These are phyloP conservation scores for Fratercula arctica DNA, from an alignment of 2,797 vertebrate species.

Conservation along the genomic window DNA sequence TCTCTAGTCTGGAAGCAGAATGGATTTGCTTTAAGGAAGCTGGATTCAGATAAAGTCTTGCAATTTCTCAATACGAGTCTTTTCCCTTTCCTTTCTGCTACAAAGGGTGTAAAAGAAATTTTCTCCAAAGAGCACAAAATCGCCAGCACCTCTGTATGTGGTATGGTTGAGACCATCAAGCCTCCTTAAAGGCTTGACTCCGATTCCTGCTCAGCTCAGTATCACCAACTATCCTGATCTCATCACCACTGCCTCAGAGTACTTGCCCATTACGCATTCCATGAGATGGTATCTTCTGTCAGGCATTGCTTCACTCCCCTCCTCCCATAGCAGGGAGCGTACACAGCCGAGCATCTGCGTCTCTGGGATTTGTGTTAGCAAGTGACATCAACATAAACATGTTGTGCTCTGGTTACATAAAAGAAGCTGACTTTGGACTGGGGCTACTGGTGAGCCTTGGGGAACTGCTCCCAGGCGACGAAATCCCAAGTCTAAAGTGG, in stretches of 20 bases:
- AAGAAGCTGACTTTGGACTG: not conserved
- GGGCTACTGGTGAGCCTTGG: not conserved
- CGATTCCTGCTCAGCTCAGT: not conserved
- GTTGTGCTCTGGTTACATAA: not conserved
- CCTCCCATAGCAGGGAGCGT: not conserved
- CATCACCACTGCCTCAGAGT: not conserved
- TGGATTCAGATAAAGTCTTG: not conserved
- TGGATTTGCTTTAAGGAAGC: not conserved
- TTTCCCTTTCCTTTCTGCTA: not conserved
- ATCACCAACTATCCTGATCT: not conserved
- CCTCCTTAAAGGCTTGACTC: not conserved
- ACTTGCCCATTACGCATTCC: not conserved
- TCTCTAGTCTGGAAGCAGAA: not conserved
- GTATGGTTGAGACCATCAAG: not conserved
- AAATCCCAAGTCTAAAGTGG: not conserved
- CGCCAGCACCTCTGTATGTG: not conserved
- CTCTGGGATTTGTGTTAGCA: not conserved
- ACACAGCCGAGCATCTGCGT: not conserved
- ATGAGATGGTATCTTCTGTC: not conserved
- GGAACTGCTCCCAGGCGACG: not conserved
- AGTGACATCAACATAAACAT: not conserved
- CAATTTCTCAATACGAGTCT: fast-evolving
- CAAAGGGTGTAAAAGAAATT: not conserved
- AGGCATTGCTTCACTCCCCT: not conserved
- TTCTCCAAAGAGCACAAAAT: not conserved